Evolutionary conservation across 2,113 vertebrate species (phyloP).

Genomic region (Lota lota): DNA sequence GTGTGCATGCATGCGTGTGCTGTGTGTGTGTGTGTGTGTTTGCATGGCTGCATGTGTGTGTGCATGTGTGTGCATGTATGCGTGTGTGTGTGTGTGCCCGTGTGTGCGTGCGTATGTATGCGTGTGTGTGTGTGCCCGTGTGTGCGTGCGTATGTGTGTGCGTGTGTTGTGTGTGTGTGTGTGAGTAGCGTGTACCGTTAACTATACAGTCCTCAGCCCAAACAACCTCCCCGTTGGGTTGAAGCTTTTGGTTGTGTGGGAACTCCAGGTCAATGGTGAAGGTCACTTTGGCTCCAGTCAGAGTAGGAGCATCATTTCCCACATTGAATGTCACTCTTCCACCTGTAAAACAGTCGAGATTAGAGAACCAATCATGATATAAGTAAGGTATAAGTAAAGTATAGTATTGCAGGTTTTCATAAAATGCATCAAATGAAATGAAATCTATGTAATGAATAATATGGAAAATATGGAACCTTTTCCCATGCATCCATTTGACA

Average conservation of each 20-base stretch:
- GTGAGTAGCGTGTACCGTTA: constrained; percentile 70
- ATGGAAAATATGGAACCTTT: too few relatives aligned
- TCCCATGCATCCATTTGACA: too few relatives aligned
- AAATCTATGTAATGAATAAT: too few relatives aligned
- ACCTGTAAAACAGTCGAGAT: constrained; percentile 60
- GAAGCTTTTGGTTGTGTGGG: constrained; percentile 75
- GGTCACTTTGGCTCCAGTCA: constrained; percentile 81
- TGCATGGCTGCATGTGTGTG: neutral
- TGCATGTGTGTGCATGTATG: neutral
- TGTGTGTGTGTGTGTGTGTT: constrained; percentile 2
- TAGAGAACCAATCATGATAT: neutral
- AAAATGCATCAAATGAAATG: neutral
- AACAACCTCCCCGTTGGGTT: constrained; percentile 77
- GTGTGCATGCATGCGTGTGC: neutral
- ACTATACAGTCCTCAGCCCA: constrained; percentile 78
- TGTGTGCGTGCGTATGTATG: neutral
- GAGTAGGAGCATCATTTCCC: constrained; percentile 85
- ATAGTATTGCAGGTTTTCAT: neutral
- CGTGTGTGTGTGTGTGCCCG: neutral
- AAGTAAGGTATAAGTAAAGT: neutral
- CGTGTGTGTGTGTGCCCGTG: constrained; percentile 1
- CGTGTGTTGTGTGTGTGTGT: neutral
- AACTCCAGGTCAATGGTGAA: constrained; percentile 84
- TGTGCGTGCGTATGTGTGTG: neutral
- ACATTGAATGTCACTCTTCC: constrained; percentile 81